Evolutionary conservation across 2,797 vertebrate genomes (phyloP).

Genomic region (Rhynchonycteris naso): DNA sequence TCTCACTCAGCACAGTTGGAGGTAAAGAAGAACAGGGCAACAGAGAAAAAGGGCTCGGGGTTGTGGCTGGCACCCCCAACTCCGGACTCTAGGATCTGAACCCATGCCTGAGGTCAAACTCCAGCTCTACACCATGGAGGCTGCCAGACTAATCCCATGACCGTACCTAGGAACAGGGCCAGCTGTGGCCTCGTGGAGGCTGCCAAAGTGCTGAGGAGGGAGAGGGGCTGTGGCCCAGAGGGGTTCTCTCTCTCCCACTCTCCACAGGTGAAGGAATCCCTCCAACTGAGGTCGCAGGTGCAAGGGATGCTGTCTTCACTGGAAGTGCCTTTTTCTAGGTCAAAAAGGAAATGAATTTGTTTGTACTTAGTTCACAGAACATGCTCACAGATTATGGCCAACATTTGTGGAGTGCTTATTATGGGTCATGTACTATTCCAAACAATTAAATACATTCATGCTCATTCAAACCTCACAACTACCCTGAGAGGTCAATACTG

Average conservation of each 20-base stretch:
- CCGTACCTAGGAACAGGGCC: conserved; percentile 59
- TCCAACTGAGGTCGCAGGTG: conserved; percentile 64
- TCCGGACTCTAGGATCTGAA: background rate
- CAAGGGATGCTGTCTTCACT: conserved; percentile 70
- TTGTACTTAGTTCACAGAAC: background rate
- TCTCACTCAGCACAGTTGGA: background rate
- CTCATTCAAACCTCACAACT: background rate
- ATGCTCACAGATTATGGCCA: background rate
- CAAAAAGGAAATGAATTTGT: conserved; percentile 36
- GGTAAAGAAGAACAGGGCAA: background rate
- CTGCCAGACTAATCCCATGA: background rate
- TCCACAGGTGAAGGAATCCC: conserved; percentile 47
- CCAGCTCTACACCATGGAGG: background rate
- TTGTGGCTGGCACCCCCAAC: background rate
- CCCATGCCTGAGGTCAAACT: background rate
- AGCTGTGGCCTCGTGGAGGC: conserved; percentile 64
- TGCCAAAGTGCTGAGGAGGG: conserved; percentile 77
- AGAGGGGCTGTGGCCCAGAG: conserved; percentile 68
- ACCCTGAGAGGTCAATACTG: background rate
- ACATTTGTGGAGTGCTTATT: background rate
- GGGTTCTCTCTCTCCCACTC: conserved; percentile 81
- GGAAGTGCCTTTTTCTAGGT: conserved; percentile 41
- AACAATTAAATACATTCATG: background rate
- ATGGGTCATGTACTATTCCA: background rate
- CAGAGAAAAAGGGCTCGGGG: background rate